Evolutionary conservation across 2,113 vertebrate species (phyloP).

Genomic region (Strigops habroptila): DNA sequence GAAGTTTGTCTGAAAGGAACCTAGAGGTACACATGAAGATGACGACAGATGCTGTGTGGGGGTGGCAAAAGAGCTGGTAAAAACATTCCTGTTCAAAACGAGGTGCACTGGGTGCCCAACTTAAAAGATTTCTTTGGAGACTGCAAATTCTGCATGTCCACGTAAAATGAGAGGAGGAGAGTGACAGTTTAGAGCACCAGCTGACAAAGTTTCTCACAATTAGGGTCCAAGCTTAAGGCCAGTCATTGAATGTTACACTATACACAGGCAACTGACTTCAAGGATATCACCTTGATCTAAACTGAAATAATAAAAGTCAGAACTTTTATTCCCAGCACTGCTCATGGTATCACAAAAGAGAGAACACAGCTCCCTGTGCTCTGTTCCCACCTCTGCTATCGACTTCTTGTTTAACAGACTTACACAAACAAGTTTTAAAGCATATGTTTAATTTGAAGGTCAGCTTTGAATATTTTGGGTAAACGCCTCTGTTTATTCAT

Average conservation of each 20-base stretch:
- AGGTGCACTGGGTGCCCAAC: not conserved
- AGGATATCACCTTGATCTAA: not conserved
- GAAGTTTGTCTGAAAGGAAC: not conserved
- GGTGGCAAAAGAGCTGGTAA: not conserved
- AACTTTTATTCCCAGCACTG: not conserved
- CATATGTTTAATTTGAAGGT: not conserved
- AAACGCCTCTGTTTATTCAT: not conserved
- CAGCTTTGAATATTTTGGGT: not conserved
- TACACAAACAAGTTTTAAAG: not conserved
- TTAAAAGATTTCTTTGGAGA: not conserved
- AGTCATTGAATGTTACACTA: not conserved
- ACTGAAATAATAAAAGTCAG: not conserved
- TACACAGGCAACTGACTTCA: rapidly evolving
- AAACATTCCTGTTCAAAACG: not conserved
- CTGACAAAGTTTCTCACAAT: not conserved
- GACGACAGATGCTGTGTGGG: not conserved
- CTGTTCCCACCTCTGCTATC: not conserved
- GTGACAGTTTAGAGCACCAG: not conserved
- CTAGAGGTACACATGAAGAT: not conserved
- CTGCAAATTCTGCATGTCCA: not conserved
- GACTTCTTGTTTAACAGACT: not conserved
- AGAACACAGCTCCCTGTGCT: not conserved
- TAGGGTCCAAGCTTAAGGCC: not conserved
- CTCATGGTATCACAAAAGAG: not conserved
- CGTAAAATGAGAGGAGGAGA: not conserved